Percentiles rank a stretch among this genome's conserved stretches.
Evolutionary conservation across 1,140 invertebrate genomes (phyloP).

Genomic region (Achatina immaculata): DNA sequence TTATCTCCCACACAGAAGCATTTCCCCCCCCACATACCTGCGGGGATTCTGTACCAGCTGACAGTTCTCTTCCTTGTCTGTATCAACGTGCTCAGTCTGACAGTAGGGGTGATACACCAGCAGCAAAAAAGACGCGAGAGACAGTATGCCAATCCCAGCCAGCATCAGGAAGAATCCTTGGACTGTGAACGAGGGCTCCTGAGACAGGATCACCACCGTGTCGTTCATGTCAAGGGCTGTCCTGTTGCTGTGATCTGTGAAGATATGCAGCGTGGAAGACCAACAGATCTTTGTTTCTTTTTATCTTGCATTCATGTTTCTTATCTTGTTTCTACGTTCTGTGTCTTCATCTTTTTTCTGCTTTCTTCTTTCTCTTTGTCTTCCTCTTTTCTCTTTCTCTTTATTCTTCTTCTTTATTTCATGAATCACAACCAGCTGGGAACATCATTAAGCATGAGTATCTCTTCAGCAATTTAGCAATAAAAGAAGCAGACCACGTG

Average conservation of each 20-base stretch:
- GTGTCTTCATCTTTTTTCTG: too few relatives aligned
- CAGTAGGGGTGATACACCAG: conserved; percentile 25
- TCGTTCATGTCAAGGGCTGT: too few relatives aligned
- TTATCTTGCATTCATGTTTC: too few relatives aligned
- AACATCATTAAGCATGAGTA: too few relatives aligned
- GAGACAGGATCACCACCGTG: not conserved
- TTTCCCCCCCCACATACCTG: not conserved
- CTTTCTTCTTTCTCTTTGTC: too few relatives aligned
- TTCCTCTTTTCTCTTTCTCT: too few relatives aligned
- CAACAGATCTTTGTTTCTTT: too few relatives aligned
- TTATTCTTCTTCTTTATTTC: too few relatives aligned
- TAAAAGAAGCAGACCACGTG: too few relatives aligned
- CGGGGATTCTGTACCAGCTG: not conserved
- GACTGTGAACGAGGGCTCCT: conserved; percentile 18
- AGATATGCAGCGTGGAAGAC: not conserved
- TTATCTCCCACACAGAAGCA: not conserved
- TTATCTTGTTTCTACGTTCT: too few relatives aligned
- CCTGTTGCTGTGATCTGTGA: not conserved
- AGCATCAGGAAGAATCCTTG: conserved; percentile 29
- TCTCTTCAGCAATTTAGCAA: too few relatives aligned
- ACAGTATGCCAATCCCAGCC: not conserved
- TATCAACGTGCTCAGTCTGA: conserved; percentile 15
- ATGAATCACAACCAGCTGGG: too few relatives aligned
- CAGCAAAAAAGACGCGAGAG: not conserved
- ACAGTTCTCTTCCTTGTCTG: conserved; percentile 30